Conservation (phyloP, 2,888 invertebrate genomes). For the Nymphalis c-album region DNA sequence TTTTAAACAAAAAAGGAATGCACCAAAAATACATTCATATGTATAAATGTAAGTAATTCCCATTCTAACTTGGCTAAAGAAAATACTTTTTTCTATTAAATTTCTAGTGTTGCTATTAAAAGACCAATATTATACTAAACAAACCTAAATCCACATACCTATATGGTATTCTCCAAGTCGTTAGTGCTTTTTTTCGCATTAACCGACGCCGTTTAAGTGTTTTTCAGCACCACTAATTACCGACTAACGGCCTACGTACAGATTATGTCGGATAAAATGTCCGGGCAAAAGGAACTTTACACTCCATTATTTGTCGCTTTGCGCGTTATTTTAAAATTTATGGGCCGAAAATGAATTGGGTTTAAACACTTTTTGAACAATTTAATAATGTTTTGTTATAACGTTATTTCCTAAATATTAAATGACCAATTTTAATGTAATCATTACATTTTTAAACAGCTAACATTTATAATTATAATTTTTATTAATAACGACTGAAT, state of each 20-base stretch:
- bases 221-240: constrained; percentile 68
- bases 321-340: constrained; percentile 39
- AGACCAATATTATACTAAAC: background rate
- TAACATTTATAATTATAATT: background rate
- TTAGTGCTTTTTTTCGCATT: constrained; percentile 46
- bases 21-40: too few species aligned
- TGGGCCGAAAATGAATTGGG: constrained; percentile 25
- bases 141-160: constrained; percentile 19
- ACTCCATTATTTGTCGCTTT: constrained; percentile 38
- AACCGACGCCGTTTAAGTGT: constrained; percentile 61
- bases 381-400: constrained; percentile 4
- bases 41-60: too few species aligned
- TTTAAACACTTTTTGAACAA: constrained; percentile 4
- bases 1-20: too few species aligned
- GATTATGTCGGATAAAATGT: constrained; percentile 47
- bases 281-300: constrained; percentile 31
- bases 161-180: constrained; percentile 25
- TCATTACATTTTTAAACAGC: too few species aligned
- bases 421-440: background rate
- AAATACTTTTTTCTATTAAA: background rate
- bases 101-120: constrained; percentile 2
- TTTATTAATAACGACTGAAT: background rate
- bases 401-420: background rate
- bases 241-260: constrained; percentile 50
- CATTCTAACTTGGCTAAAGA: background rate